phyloP scores from a whole-genome alignment of 2,888 invertebrate species.

The Petrophora chlorosata region DNA sequence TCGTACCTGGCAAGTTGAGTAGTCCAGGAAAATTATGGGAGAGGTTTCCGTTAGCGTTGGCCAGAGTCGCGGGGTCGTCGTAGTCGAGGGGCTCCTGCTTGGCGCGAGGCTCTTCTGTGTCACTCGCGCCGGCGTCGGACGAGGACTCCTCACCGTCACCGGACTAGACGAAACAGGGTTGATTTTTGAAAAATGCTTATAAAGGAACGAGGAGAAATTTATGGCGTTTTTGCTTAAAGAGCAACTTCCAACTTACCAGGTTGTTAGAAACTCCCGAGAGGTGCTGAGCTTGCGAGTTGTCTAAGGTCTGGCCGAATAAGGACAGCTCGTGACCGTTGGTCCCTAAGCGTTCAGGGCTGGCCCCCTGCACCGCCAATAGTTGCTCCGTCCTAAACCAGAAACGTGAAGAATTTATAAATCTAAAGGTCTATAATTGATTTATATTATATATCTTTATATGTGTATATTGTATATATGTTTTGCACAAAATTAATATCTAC shows the following conservation, averaged over 20 bases:
- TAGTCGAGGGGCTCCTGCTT: conserved; percentile 90
- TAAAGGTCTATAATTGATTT: conserved; percentile 32
- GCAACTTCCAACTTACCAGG: conserved; percentile 59
- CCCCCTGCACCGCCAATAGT: conserved; percentile 66
- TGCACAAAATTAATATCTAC: no score
- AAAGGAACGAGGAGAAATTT: neutral
- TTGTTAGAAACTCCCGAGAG: conserved; percentile 79
- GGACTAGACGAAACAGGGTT: conserved; percentile 45
- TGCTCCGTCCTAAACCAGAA: conserved; percentile 78
- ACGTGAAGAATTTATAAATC: conserved; percentile 56
- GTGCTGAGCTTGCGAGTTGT: conserved; percentile 87
- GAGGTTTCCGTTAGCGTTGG: conserved; percentile 85
- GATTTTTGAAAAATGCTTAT: neutral
- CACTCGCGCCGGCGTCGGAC: conserved; percentile 91
- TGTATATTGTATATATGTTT: no score
- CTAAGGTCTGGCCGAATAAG: conserved; percentile 90
- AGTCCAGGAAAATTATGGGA: conserved; percentile 91
- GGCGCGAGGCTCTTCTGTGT: conserved; percentile 85
- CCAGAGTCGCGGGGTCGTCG: conserved; percentile 86
- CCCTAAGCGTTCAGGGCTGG: conserved; percentile 85
- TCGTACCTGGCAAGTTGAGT: conserved; percentile 90
- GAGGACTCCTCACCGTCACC: conserved; percentile 92
- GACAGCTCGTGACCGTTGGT: conserved; percentile 87
- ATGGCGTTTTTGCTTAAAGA: no score
- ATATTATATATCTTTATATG: neutral